Base-by-base conservation (phyloP, 2,113 vertebrate genomes). In the Lichenostomus cassidix region DNA sequence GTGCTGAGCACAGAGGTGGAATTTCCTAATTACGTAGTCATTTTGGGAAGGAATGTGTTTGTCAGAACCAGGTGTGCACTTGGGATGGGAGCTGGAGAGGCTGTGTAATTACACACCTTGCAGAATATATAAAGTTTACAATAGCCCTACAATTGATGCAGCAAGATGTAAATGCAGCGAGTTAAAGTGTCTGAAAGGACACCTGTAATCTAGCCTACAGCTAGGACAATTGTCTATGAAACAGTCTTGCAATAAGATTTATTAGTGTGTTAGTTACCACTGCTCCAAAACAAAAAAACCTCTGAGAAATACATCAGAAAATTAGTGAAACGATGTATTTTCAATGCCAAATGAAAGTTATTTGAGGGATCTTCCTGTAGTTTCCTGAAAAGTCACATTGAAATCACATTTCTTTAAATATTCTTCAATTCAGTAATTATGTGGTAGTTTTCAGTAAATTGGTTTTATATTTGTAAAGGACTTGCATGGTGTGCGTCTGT, bases 81-180 rank as follows among this genome's bases (percentile, higher is more conserved):
- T 73, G 90, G 56, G 90, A 86, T 90, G 83, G 83, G 91, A 95
- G 94, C 10, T 77, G 80, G 94, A 94, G 78, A 92, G 1, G 5
- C 75, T 74, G 94, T 65, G 92, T 97, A 97, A 97, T 97, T 97
- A 95, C 96, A 96, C 94, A 96, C 96, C 94, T 97, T 95, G 94
- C 89, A 67, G 93, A 95, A 95, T 92, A 83, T 92, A 83, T 86
- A 94, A 94, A 96, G 90, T 97, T 96, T 97, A 97, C 96, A 97
- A 94, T 91, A 90, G 91, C 92, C 41, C 4, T 65, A 70, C 89
- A 92, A 94, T 50, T 76, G 96, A 90, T 93, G 96, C 94, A 92
- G 91, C 82, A 89, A 95, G 84, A 94, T 85, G 95, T 94, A 96
- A 97, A 96, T 96, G 44, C 89, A 64, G 71, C 41, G 49, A 90